phyloP scores from a whole-genome alignment of 2,797 vertebrate genomes.

The Orientallactaga sibirica region DNA sequence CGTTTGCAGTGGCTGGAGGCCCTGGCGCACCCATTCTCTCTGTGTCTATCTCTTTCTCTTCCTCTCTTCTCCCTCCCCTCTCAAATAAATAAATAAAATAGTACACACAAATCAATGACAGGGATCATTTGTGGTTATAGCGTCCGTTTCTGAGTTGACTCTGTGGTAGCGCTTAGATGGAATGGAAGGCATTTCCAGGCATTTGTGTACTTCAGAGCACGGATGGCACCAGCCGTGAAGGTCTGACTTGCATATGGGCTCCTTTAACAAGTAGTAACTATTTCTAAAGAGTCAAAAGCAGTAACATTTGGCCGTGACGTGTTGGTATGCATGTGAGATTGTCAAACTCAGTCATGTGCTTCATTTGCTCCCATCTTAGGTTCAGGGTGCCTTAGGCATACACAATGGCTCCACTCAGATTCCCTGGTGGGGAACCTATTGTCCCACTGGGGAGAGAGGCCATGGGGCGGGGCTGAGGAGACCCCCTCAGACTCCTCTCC shows the following conservation, averaged over 20 bases:
- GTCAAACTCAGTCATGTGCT: not conserved
- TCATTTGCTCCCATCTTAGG: not conserved
- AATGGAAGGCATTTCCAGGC: not conserved
- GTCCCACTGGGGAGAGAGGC: not conserved
- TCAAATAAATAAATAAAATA: too few species aligned
- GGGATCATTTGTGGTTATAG: not conserved
- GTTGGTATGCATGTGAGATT: not conserved
- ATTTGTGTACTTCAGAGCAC: conserved; percentile 5
- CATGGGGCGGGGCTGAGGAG: too few species aligned
- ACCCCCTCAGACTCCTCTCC: accelerated
- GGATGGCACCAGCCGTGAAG: not conserved
- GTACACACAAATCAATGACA: not conserved
- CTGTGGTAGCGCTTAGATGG: not conserved
- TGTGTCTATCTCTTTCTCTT: too few species aligned
- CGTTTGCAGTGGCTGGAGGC: too few species aligned
- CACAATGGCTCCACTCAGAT: accelerated
- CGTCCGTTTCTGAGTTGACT: not conserved
- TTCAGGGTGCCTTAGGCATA: not conserved
- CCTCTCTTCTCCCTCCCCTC: too few species aligned
- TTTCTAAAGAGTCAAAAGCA: not conserved
- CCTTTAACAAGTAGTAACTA: not conserved
- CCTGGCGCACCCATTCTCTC: too few species aligned
- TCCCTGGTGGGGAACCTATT: not conserved
- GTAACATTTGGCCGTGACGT: not conserved
- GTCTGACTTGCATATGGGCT: not conserved